Evolutionary conservation across 2,113 vertebrate genomes (phyloP), one percentile per base, ranked within the genome.

Genomic region (Dolichotis patagonum): DNA sequence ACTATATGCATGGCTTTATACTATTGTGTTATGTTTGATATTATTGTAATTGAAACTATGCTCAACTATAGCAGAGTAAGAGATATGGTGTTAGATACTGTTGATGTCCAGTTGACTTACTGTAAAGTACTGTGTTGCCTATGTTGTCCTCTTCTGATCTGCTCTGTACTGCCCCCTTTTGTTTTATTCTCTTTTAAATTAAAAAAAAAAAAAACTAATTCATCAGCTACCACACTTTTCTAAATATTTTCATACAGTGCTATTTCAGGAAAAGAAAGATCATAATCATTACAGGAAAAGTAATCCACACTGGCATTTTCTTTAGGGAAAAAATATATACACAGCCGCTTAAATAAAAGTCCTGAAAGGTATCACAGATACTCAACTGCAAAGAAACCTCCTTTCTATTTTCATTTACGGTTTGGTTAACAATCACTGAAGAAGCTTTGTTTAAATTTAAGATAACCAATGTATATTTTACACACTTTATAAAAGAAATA

Each of bases 391-490:
- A 71, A 84, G 78, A 98, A 97, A 83, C 8, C 26, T 93, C 81
- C 95, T 96, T 97, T 96, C n/a, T 93, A 71, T 78, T 91, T 90
- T 86, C 54, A 95, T 73, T 83, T 92, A 77, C 73, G 91, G 5
- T 71, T 94, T 96, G 69, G 11, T n/a, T n/a, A n/a, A n/a, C n/a
- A n/a, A n/a, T n/a, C n/a, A n/a, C n/a, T n/a, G n/a, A n/a, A n/a
- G n/a, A n/a, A n/a, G n/a, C n/a, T 88, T 0, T 1, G 94, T 85
- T 97, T 75, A 67, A 58, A 78, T 56, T 52, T 63, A 83, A 89
- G 2, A 85, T 11, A 94, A 93, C 14, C 43, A 9, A 89, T 67
- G 28, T 78, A 81, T 90, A 92, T 73, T 95, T 90, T 14, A 71
- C 28, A 49, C n/a, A 35, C 24, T 75, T 88, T 54, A 6, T 91